Percentiles rank a stretch among this genome's conserved stretches.
Evolutionary conservation across 2,888 invertebrate species (phyloP).

Genomic region (Cosmorhoe ocellata): DNA sequence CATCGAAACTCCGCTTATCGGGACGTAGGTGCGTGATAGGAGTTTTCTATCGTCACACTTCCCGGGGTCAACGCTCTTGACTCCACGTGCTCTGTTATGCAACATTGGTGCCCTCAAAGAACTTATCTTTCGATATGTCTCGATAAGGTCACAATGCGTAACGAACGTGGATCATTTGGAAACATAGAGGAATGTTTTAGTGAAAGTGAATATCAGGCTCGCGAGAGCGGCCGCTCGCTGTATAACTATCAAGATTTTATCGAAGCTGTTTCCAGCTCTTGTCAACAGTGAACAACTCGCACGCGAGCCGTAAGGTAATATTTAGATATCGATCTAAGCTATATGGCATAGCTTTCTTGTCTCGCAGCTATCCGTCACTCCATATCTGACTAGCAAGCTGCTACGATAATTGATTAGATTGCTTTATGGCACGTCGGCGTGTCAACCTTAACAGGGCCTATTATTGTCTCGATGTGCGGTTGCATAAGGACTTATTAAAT

Average conservation of each 20-base stretch:
- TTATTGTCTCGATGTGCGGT: constrained; percentile 54
- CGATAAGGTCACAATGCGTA: constrained; percentile 42
- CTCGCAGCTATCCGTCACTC: constrained; percentile 51
- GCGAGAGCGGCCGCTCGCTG: constrained; percentile 47
- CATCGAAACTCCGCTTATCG: constrained; percentile 58
- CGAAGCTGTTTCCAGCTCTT: constrained; percentile 50
- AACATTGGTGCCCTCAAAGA: constrained; percentile 48
- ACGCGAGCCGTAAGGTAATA: constrained; percentile 51
- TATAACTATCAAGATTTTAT: constrained; percentile 53
- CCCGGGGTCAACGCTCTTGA: constrained; percentile 65
- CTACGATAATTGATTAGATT: constrained; percentile 62
- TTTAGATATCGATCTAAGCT: constrained; percentile 57
- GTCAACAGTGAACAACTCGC: constrained; percentile 54
- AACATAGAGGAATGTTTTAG: constrained; percentile 45
- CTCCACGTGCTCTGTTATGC: constrained; percentile 69
- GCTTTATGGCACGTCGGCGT: constrained; percentile 55
- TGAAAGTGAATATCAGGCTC: constrained; percentile 57
- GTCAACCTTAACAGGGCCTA: constrained; percentile 56
- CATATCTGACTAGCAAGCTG: constrained; percentile 49
- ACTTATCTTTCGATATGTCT: constrained; percentile 43
- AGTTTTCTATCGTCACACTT: constrained; percentile 60
- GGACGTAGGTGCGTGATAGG: constrained; percentile 60
- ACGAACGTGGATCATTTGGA: constrained; percentile 33
- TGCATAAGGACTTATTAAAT: constrained; percentile 44
- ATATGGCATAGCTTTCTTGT: constrained; percentile 48